A percentile compares a stretch with the other conserved stretches of the same genome.
phyloP scores from a whole-genome alignment of 64 coral and sea anemone genomes.

The Acropora yongei region DNA sequence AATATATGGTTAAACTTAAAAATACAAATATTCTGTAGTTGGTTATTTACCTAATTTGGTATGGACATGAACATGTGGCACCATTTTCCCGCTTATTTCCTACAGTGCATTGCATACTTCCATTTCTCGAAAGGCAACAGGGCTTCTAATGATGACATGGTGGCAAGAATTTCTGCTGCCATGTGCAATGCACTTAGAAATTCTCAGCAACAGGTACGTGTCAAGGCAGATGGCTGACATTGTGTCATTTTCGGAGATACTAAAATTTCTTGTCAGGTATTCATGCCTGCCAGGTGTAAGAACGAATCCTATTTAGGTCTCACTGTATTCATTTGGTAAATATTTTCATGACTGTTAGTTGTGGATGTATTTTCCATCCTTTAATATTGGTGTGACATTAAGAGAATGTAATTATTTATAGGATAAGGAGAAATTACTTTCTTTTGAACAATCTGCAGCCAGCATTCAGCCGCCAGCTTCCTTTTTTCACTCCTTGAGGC shows the following conservation, averaged over 20 bases:
- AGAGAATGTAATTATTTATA: slow-evolving; percentile 21
- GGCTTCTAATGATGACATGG: slow-evolving; percentile 4
- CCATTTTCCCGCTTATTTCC: slow-evolving; percentile 11
- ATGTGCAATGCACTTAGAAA: background rate
- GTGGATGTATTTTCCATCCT: slow-evolving; percentile 9
- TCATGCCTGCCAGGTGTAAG: background rate
- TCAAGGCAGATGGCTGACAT: background rate
- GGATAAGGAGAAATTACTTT: slow-evolving; percentile 14
- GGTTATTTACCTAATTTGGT: slow-evolving; percentile 19
- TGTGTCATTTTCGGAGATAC: background rate
- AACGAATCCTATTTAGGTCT: background rate
- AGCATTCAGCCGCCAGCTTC: slow-evolving; percentile 6
- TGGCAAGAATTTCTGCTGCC: slow-evolving; percentile 10
- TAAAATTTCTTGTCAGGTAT: background rate
- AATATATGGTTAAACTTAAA: no score
- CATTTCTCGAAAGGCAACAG: background rate
- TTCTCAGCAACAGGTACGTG: background rate
- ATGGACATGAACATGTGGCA: background rate
- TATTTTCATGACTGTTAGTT: background rate
- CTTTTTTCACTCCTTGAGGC: slow-evolving; percentile 8
- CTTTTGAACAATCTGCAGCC: slow-evolving; percentile 21
- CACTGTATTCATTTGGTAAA: background rate
- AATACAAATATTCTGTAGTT: background rate
- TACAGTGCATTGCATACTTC: slow-evolving; percentile 4
- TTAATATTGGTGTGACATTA: background rate